Evolutionary conservation across 2,888 invertebrate species (phyloP).

Genomic region (Rosalia funebris): DNA sequence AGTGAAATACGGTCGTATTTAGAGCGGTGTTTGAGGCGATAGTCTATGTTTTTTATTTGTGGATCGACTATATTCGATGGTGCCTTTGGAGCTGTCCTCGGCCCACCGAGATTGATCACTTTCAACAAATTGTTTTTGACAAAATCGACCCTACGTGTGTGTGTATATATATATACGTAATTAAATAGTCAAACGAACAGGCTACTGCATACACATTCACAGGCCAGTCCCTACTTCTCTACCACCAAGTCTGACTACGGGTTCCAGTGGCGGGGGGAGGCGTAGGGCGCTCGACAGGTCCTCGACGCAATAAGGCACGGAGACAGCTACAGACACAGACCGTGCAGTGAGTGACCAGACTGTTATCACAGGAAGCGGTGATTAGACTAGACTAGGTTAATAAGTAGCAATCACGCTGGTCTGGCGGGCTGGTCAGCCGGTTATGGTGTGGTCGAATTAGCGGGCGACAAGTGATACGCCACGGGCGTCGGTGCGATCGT

Average conservation of each 20-base stretch:
- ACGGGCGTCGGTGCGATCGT: no score
- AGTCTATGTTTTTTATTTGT: no score
- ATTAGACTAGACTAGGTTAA: slow-evolving; percentile 56
- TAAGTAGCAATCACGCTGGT: slow-evolving; percentile 51
- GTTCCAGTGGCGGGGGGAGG: slow-evolving; percentile 15
- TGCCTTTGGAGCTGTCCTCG: no score
- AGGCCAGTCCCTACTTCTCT: slow-evolving; percentile 56
- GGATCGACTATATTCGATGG: no score
- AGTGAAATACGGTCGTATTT: background rate
- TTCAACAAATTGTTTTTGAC: slow-evolving; percentile 17
- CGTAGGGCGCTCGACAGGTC: slow-evolving; percentile 33
- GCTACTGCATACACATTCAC: slow-evolving; percentile 60
- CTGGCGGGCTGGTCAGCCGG: slow-evolving; percentile 43
- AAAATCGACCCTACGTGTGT: slow-evolving; percentile 14
- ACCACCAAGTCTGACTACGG: slow-evolving; percentile 50
- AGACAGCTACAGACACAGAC: slow-evolving; percentile 63
- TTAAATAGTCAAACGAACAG: slow-evolving; percentile 35
- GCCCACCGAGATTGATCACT: no score
- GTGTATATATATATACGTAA: slow-evolving; percentile 21
- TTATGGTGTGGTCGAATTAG: slow-evolving; percentile 26
- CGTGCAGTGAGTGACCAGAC: slow-evolving; percentile 63
- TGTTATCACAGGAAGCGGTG: slow-evolving; percentile 64
- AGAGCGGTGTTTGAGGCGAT: no score
- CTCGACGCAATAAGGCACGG: slow-evolving; percentile 60
- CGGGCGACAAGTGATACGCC: background rate